Evolutionary conservation across 2,113 vertebrate genomes (phyloP), one percentile per base, ranked within the genome.

Genomic region (Amphiprion ocellaris): DNA sequence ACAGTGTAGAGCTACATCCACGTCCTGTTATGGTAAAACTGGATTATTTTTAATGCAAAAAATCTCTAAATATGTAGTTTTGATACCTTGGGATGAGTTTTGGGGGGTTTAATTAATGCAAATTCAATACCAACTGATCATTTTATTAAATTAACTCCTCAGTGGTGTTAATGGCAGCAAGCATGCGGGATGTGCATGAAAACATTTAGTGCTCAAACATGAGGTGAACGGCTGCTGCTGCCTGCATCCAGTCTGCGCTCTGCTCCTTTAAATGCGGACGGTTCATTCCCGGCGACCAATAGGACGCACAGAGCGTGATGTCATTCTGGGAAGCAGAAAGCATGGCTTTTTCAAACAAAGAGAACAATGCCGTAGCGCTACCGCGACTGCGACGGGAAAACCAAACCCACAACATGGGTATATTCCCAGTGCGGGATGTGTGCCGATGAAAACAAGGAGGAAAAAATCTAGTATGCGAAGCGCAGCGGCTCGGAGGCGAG

Each of bases 291-390:
- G 60, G 72, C 90, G 85, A 89, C 97, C 97, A 98, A 98, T 97
- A 79, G 93, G 94, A 91, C 75, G 91, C 94, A 21, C 84, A 72
- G 94, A 92, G 92, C 82, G 97, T 97, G 97, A 98, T 96, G 97
- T 98, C 97, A 98, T 96, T 87, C 82, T 93, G 92, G 93, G 93
- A 95, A 95, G 95, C 95, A 88, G 93, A 92, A 96, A 95, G 97
- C 96, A 95, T 95, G 95, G 96, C 95, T 94, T 94, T 95, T 95
- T 96, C 96, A 97, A 98, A 99, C 97, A 99, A 99, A 99, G 97
- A 93, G 97, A 98, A 99, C 97, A 98, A 98, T 97, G 90, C 92
- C 79, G 39, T 77, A 83, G 90, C 58, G 87, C 66, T 64, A 56
- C 53, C 84, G 89, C 74, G 74, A 61, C 79, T 23, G 83, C 74